Base-by-base conservation (phyloP, 2,888 invertebrate species). In the Drosophila rubida region DNA sequence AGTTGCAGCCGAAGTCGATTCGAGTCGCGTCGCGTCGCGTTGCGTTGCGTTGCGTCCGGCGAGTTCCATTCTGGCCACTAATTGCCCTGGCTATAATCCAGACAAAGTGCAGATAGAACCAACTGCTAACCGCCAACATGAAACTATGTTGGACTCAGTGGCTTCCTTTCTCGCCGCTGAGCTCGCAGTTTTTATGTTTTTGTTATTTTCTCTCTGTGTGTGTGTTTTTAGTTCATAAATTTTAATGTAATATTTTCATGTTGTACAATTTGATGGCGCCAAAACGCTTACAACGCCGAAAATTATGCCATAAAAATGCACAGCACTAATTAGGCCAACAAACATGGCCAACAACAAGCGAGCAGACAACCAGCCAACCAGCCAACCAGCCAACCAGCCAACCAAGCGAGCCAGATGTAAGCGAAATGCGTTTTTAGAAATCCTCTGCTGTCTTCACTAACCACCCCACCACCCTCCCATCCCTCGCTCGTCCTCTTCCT, bases 221-320 rank as follows among this genome's bases (percentile, higher is more conserved):
- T 49, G 51, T 68, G 39, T 59, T 44, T 54, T 54, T 63, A 22
- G 25, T 54, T 84, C 84, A 80, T 82, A 87, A 84, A 82, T 84
- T 81, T 85, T 78, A 75, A 81, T 82, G 82, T 82, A 71, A 87
- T 87, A 85, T 81, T 81, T 76, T 61, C 70, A 69, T 87, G 85
- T 87, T 78, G 66, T 85, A 76, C 81, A 69, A 66, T 83, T 80
- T 75, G 69, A 73, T 75, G 83, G 77, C 54, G 55, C 41, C 67
- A 81, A 76, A 81, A 67, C 66, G 80, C 71, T 76, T 79, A 83
- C 85, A 82, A 77, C 86, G 66, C 82, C 79, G 69, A 85, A 83
- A 83, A 83, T 85, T 74, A 83, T 87, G 87, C 87, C 67, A 87
- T 83, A 82, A 83, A 83, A 83, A 81, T 87, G 87, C 85, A 85